Base-by-base conservation (phyloP, 2,113 vertebrate genomes). In the Centrocercus urophasianus region DNA sequence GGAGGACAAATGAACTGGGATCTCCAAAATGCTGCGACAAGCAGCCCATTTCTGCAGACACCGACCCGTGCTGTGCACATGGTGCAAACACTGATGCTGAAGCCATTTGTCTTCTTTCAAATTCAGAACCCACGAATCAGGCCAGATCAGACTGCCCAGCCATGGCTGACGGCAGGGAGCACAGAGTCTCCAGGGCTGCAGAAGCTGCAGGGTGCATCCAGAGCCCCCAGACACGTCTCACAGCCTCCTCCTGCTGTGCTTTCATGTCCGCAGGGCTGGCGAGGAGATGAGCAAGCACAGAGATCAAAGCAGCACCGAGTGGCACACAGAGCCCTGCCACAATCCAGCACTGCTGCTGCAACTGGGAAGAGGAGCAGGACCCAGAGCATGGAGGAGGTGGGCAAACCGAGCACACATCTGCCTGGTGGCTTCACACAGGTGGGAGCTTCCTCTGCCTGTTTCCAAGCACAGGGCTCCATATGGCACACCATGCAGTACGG, bases 31-130 rank as follows among this genome's bases (percentile, higher is more conserved):
- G 4, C 28, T 11, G 10, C 42, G 77, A 84, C 59, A 76, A 63
- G 56, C 16, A 59, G 24, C n/a, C 73, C 64, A n/a, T 57, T 83
- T 69, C 72, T 16, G 3, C 50, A 74, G 52, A 10, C 79, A 65
- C 24, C 65, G 32, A 30, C 57, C 42, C 0, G 0, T 15, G 18
- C 27, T 10, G 34, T 72, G 76, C 32, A 40, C 36, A 2, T 0
- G 6, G 47, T 16, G 14, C 48, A 64, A 45, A 40, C 45, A 48
- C 8, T 2, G 32, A 3, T 1, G 1, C 1, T 17, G 13, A 0
- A 0, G 6, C 24, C 50, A 38, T 66, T 42, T 59, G 59, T 54
- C 40, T 65, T 75, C 54, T 43, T 76, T 18, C 13, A 6, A 21
- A 54, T 76, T 70, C 63, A 30, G 32, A 48, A 82, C 21, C 20